Conservation (phyloP, 2,113 vertebrate genomes). For the Myocastor coypus region DNA sequence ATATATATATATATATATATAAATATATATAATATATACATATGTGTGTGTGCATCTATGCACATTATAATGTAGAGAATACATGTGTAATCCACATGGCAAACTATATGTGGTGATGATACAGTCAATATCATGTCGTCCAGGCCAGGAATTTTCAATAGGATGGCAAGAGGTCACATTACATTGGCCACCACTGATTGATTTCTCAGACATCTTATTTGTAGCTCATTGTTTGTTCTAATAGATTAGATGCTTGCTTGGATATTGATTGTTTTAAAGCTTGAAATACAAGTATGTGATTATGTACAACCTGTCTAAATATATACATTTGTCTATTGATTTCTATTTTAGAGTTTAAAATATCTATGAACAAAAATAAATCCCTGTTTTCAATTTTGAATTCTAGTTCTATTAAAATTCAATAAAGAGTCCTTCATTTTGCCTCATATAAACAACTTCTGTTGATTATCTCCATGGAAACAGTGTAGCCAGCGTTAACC, state of each 20-base stretch:
- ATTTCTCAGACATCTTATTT: neutral
- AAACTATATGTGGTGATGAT: neutral
- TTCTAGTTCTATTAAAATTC: neutral
- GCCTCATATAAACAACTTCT: neutral
- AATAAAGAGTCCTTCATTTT: neutral
- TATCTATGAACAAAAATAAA: conserved; percentile 2
- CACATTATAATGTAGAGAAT: neutral
- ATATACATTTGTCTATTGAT: neutral
- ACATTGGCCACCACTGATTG: neutral
- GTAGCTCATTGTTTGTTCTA: conserved; percentile 1
- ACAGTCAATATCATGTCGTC: neutral
- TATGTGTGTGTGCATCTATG: no score
- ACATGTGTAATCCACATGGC: neutral
- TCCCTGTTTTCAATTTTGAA: neutral
- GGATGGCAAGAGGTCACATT: neutral
- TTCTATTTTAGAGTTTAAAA: neutral
- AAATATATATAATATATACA: no score
- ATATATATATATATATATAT: no score
- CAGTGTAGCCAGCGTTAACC: neutral
- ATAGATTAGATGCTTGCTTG: neutral
- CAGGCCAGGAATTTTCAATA: neutral
- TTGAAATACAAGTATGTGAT: conserved; percentile 11
- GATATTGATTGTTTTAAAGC: neutral
- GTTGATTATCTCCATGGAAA: neutral
- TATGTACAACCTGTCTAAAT: neutral